Conservation (phyloP, 2,888 invertebrate species). For the Fragum sueziense region DNA sequence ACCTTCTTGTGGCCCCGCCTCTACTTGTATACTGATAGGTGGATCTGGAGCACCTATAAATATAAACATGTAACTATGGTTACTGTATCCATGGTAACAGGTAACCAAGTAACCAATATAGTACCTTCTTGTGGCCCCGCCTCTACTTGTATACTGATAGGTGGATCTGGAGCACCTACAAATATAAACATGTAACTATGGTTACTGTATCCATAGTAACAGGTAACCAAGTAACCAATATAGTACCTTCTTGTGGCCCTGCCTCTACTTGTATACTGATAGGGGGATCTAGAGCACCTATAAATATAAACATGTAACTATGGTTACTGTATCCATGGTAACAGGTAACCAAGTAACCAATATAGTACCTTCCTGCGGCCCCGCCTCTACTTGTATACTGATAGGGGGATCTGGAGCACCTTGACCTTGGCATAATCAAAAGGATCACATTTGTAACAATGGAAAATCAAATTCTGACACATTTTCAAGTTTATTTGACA, state of each 20-base stretch:
- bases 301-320: too few relatives aligned
- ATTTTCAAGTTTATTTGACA: too few relatives aligned
- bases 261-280: constrained; percentile 93
- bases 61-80: too few relatives aligned
- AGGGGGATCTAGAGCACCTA: constrained; percentile 87
- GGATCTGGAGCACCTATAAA: constrained; percentile 86
- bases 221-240: constrained; percentile 99
- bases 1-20: constrained; percentile 99
- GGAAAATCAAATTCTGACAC: too few relatives aligned
- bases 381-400: constrained; percentile 95
- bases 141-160: constrained; percentile 92
- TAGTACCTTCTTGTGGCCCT: constrained; percentile 99
- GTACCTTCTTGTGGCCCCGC: constrained; percentile 99
- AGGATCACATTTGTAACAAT: too few relatives aligned
- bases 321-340: constrained; percentile 88
- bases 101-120: constrained; percentile 98
- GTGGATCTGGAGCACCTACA: constrained; percentile 87
- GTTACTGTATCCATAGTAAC: constrained; percentile 90
- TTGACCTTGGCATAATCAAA: too few relatives aligned
- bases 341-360: constrained; percentile 99
- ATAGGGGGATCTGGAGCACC: constrained; percentile 87
- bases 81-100: constrained; percentile 92
- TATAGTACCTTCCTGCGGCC: constrained; percentile 99
- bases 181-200: too few relatives aligned
- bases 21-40: constrained; percentile 91